Base-by-base conservation (phyloP, 2,113 vertebrate genomes). In the Callopanchax toddi region DNA sequence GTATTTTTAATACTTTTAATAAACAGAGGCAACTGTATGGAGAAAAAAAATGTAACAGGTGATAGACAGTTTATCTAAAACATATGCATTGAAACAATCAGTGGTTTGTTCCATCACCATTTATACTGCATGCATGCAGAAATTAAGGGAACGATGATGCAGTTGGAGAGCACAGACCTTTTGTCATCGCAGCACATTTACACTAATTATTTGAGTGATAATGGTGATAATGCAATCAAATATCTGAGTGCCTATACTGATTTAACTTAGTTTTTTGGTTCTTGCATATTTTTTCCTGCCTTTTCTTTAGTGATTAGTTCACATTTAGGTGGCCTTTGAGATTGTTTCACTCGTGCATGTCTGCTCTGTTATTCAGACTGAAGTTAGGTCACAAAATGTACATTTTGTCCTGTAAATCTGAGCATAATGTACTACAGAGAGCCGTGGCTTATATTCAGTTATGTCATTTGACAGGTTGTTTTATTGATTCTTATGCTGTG, bases 241-340 rank as follows among this genome's bases (percentile, higher is more conserved):
- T 42, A 23, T 64, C 22, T 56, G 58, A 76, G 82, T 78, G 74
- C 72, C 69, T 78, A 39, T 74, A 67, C 17, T 26, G 55, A 75
- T 55, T 42, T 34, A 21, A 59, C 15, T 37, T 29, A 18, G 37
- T 49, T 64, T 70, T n/a, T 15, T 48, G 42, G n/a, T 36, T 2
- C 16, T 15, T 37, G 16, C 12, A 36, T 53, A 34, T 16, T 50
- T 43, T 17, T 50, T 49, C 25, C 26, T 67, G 17, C 23, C 40
- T 20, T 51, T 61, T 72, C 0, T 40, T 63, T 23, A 42, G 6
- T 11, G 0, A 61, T 73, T 22, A 42, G 17, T 29, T 67, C 23
- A 49, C 34, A 42, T 67, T 39, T 43, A 13, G 26, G 18, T 37
- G 48, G 23, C 18, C 26, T 71, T 70, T 76, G 40, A 29, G 43